phyloP scores from a whole-genome alignment of 30 jellyfish, hydroid and myxozoan species.

The Aurelia coerulea region DNA sequence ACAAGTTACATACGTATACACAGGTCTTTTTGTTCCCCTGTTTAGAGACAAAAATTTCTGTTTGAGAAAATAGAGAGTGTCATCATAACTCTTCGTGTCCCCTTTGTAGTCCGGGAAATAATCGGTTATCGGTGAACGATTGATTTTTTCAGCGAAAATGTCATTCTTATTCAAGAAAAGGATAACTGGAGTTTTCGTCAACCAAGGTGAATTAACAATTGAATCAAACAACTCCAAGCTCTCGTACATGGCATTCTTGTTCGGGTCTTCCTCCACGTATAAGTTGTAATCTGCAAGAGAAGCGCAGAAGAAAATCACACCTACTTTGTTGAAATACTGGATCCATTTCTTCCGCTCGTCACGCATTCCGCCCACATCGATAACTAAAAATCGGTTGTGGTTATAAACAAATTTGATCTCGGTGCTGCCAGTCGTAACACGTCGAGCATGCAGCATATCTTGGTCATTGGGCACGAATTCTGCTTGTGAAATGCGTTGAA shows the following conservation, averaged over 20 bases:
- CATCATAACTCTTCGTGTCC: slow-evolving; percentile 62
- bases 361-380: slow-evolving; percentile 73
- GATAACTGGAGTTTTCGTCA: slow-evolving; percentile 62
- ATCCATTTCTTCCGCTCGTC: slow-evolving; percentile 73
- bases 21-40: slow-evolving; percentile 60
- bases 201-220: slow-evolving; percentile 56
- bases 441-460: slow-evolving; percentile 67
- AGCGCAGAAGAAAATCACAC: slow-evolving; percentile 65
- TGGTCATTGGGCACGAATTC: slow-evolving; percentile 70
- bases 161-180: slow-evolving; percentile 68
- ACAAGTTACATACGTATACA: slow-evolving; percentile 59
- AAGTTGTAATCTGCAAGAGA: slow-evolving; percentile 64
- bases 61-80: slow-evolving; percentile 52
- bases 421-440: slow-evolving; percentile 68
- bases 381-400: slow-evolving; percentile 58
- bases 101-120: slow-evolving; percentile 70
- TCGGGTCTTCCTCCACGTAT: slow-evolving; percentile 69
- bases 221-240: slow-evolving; percentile 65
- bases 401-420: slow-evolving; percentile 56
- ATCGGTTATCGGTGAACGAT: slow-evolving; percentile 62
- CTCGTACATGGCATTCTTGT: slow-evolving; percentile 64
- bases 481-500: slow-evolving; percentile 61
- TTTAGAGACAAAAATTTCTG: slow-evolving; percentile 54
- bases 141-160: slow-evolving; percentile 63
- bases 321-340: slow-evolving; percentile 63